Evolutionary conservation across 1,140 invertebrate species (phyloP).

Genomic region (roundworm (Caenorhabditis elegans)): DNA sequence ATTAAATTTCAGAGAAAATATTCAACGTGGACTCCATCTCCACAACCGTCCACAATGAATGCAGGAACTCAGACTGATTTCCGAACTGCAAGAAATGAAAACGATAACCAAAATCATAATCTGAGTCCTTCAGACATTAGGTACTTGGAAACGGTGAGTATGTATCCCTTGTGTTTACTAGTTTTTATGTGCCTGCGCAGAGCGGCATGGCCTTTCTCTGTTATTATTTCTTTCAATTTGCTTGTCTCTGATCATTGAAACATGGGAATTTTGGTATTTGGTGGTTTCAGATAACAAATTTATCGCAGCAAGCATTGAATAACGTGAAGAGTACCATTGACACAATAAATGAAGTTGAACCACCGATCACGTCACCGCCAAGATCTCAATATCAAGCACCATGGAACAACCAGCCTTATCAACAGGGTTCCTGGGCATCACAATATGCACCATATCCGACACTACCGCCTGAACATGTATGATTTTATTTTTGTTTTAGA

Average conservation of each 20-base stretch:
- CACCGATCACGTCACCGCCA: not conserved
- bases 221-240: not conserved
- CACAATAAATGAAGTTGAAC: not conserved
- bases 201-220: not conserved
- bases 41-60: not conserved
- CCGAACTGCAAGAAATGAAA: not conserved
- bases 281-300: slow-evolving; percentile 5
- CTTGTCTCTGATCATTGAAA: not conserved
- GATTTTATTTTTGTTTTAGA: not conserved
- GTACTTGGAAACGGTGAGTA: slow-evolving; percentile 27
- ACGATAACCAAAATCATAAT: not conserved
- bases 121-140: slow-evolving; percentile 8
- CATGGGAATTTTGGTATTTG: not conserved
- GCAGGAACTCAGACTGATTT: not conserved
- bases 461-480: not conserved
- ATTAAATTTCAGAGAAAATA: not conserved
- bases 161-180: not conserved
- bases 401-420: not conserved
- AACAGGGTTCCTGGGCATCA: not conserved
- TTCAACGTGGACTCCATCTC: not conserved
- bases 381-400: not conserved
- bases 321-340: not conserved
- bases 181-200: not conserved
- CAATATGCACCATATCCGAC: not conserved
- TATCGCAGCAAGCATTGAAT: slow-evolving; percentile 12